Conservation (phyloP, 2,113 vertebrate species). For the Sorex araneus region DNA sequence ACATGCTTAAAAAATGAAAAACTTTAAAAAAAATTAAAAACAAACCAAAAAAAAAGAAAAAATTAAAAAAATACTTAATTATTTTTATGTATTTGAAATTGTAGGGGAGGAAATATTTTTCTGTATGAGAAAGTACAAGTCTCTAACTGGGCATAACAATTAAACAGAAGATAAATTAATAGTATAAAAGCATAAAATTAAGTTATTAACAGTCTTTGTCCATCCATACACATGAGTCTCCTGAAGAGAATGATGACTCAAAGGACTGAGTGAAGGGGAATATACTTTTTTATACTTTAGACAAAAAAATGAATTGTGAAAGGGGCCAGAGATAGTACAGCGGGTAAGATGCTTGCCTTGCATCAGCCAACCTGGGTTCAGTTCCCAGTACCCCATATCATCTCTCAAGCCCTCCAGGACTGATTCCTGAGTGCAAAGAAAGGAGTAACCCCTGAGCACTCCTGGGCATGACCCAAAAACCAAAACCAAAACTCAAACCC, state of each 20-base stretch:
- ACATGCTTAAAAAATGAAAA: constrained; percentile 26
- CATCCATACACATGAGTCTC: neutral
- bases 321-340: no score
- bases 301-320: neutral
- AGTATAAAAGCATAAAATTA: neutral
- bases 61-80: neutral
- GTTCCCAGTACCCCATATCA: no score
- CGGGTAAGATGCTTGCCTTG: no score
- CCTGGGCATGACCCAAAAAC: no score
- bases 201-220: neutral
- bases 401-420: no score
- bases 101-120: neutral
- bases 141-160: neutral
- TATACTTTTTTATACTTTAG: neutral
- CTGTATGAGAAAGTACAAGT: neutral
- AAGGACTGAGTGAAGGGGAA: neutral
- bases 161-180: neutral
- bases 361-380: no score
- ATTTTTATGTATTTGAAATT: constrained; percentile 63
- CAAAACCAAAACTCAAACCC: no score
- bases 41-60: neutral
- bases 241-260: neutral
- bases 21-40: neutral
- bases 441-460: no score
- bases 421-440: no score